Evolutionary conservation across 1,140 invertebrate genomes (phyloP), one percentile per base, ranked within the genome.

Genomic region (Anoplolepis gracilipes): DNA sequence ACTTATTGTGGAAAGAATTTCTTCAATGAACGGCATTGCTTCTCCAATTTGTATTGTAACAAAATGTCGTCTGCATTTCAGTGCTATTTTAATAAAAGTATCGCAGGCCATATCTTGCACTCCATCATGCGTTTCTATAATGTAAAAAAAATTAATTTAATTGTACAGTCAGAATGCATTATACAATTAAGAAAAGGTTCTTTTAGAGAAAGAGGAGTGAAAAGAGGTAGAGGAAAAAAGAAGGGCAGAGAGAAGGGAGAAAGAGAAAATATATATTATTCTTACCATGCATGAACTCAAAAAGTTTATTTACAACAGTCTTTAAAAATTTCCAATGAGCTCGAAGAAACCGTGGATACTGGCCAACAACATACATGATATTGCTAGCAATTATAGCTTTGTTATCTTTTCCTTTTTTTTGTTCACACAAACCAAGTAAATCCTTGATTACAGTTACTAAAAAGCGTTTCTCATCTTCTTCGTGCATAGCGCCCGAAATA

Each of bases 271-370:
- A 28, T 81, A n/a, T n/a, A n/a, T 42, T 65, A 84, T 49, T 49
- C 95, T 95, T 92, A 97, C 97, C 97, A 95, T 99, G 99, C 99
- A 99, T 99, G 94, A 99, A 99, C 95, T 99, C 99, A 96, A 99
- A 99, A 49, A 99, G 96, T 96, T 99, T 99, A 96, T 99, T 99
- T 64, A 99, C 99, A 92, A 99, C 99, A 79, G 99, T 99, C 96
- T 99, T 99, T n/a, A 99, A 96, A 95, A 99, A 99, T 94, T 99
- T 99, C 99, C 99, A 99, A 95, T 99, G 99, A n/a, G 99, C 99
- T 90, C 99, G 96, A 55, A 99, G 96, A 95, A 99, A 99, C 64
- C 99, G 96, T 67, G 99, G 99, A 96, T 99, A 99, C 93, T 99
- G 99, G 33, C 99, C 99, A 46, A 99, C 99, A 86, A 99, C 99